Base-by-base conservation (phyloP, 35 echinoderm and acorn worm genomes). In the Heliocidaris erythrogramma region DNA sequence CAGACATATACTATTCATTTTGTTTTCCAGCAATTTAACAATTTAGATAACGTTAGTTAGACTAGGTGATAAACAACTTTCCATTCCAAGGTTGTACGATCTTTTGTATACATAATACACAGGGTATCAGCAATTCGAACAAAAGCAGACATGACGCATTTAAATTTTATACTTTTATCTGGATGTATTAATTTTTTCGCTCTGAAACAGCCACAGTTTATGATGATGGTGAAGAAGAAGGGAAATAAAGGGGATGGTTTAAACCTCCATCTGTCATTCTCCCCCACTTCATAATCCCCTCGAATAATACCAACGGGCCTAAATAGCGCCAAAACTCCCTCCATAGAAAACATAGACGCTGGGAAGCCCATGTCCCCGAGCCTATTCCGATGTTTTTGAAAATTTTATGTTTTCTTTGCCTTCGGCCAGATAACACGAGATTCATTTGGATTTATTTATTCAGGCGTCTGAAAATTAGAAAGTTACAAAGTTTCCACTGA, bases 361-460 rank as follows among this genome's bases (percentile, higher is more conserved):
- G 48, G 12, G 50, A 92, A 92, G 49, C 47, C 50, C 48, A 92
- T 49, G n/a, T 30, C 91, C 91, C 50, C 49, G 12, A 27, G 91
- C 47, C 91, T 30, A 52, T 59, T 92, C 50, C 29, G 91, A 59
- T 92, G 91, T 92, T 92, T 92, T 92, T 92, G 91, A 92, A 92
- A 92, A 92, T 92, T 59, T 92, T 92, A 92, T 92, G 91, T 92
- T 92, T 92, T 92, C 91, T 92, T 92, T 92, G 91, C 91, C 91
- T 5, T 48, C 91, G 91, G 91, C 49, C 91, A 49, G 91, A 92
- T 92, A 92, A 92, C 91, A 92, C 91, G 91, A 47, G 91, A 92
- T 92, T 92, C 91, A 92, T 92, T 92, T 92, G 91, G 91, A 92
- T 92, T 92, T 92, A 92, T 92, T 92, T 92, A 92, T 92, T 92